Conservation (phyloP, 2,888 invertebrate species). For the Neelides folsomi region DNA sequence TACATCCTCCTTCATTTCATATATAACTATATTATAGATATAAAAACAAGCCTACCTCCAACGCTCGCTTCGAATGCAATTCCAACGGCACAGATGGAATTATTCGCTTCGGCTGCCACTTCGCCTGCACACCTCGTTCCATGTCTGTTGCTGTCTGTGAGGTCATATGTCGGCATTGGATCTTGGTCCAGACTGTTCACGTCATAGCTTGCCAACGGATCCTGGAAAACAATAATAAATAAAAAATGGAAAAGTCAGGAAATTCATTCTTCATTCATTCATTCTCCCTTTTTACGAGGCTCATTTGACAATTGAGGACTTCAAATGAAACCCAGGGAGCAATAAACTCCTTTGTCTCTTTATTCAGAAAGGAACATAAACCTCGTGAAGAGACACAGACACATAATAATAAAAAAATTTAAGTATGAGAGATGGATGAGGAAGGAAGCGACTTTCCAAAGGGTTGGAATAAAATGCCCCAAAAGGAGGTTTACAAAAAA, state of each 20-base stretch:
- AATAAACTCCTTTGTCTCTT: neutral
- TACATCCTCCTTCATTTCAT: neutral
- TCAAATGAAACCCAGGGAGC: neutral
- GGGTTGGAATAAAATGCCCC: slow-evolving; percentile 1
- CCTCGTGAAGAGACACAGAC: neutral
- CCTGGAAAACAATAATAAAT: slow-evolving; percentile 44
- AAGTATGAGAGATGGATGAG: neutral
- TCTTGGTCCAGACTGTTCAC: slow-evolving; percentile 89
- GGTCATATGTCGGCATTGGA: slow-evolving; percentile 94
- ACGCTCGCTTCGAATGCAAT: slow-evolving; percentile 91
- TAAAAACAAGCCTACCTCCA: slow-evolving; percentile 50
- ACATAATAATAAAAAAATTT: neutral
- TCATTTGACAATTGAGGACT: neutral
- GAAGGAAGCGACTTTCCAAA: slow-evolving; percentile 3
- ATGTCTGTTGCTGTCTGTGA: slow-evolving; percentile 89
- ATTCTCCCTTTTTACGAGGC: no score
- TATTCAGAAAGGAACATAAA: slow-evolving; percentile 2
- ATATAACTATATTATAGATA: no score
- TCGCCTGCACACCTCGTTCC: slow-evolving; percentile 85
- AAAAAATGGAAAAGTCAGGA: neutral
- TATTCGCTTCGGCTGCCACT: slow-evolving; percentile 93
- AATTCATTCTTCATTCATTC: neutral
- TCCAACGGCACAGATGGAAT: slow-evolving; percentile 88
- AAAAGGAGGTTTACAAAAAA: slow-evolving; percentile 4
- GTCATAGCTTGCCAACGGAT: slow-evolving; percentile 89